Evolutionary conservation across 2,113 vertebrate species (phyloP), one percentile per base, ranked within the genome.

Genomic region (Phycodurus eques): DNA sequence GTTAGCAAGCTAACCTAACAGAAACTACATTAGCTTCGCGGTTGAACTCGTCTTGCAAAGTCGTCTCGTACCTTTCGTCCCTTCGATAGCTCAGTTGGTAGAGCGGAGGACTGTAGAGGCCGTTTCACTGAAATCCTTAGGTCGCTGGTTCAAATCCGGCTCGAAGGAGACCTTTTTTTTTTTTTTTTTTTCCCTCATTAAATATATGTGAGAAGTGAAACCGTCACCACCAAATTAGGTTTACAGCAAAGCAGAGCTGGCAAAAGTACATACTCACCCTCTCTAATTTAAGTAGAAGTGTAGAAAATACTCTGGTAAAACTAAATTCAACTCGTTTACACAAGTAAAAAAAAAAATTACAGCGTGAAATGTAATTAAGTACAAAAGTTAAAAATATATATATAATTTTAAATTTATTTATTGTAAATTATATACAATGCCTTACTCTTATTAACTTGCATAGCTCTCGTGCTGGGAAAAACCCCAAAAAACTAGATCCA

Each of bases 71-170:
- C 1, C 6, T 4, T 10, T 1, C 1, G 74, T 84, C 72, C 85
- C 85, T 87, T 87, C 83, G 85, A 85, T 87, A 87, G 85, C 85
- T 87, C 85, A 87, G 85, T 87, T 87, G 85, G 85, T 85, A 87
- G 85, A 87, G 85, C 83, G 85, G 85, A 87, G 85, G 85, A 87
- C 79, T 75, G 83, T 83, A 80, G 77, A 0, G 27, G 67, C 1
- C 1, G 27, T 27, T 15, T 0, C 0, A 0, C 79, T 73, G 89
- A 77, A 14, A 90, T 90, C 89, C 89, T 90, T 90, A 90, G 86
- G 89, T 89, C 87, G 87, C 89, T 90, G 87, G 89, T 90, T 90
- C 89, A 56, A 90, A 85, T 90, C 87, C 87, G 87, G 87, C 87
- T 90, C 88, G 88, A 84, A 88, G 90, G 90, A 92, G 66, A 75